Evolutionary conservation across 2,113 vertebrate genomes (phyloP), one percentile per base, ranked within the genome.

Genomic region (Nothoprocta pentlandii): DNA sequence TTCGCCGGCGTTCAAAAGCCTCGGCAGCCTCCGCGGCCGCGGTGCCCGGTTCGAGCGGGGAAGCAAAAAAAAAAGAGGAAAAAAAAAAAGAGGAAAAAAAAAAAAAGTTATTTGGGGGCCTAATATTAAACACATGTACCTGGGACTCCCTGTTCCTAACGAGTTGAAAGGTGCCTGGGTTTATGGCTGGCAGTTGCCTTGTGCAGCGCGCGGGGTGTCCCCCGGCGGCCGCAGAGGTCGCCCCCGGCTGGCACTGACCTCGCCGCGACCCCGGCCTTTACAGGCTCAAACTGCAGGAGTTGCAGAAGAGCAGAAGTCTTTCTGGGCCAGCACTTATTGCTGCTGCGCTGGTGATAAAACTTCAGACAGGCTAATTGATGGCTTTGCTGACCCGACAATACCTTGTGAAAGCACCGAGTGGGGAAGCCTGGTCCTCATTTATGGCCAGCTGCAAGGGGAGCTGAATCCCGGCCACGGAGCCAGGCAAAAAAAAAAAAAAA

Each of bases 321-420:
- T 99, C 98, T 99, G 98, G 98, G 98, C 98, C 98, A 95, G 98
- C 97, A 98, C 98, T 99, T 99, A 98, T 98, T 98, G 99, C 98
- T 97, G 98, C 98, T 98, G 98, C 97, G 97, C 97, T 97, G 99
- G 99, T 99, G 99, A 99, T 99, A 99, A 99, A 99, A 99, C 99
- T 99, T 99, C 98, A 99, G 99, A 99, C 99, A 99, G 98, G 98
- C 98, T 99, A 99, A 99, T 99, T 99, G 99, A 99, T 99, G 99
- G 99, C 98, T 99, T 98, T 98, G 98, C 98, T 99, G 99, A 99
- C 99, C 99, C 98, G 98, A 99, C 98, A 98, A 99, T 99, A 98
- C 98, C 98, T 99, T 97, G 98, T 99, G 99, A 99, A 99, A 99
- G 99, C 98, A 97, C 79, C 32, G 97, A 98, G 98, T 98, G 96